Percentiles rank a stretch among this genome's conserved stretches.
Conservation (phyloP, 2,888 invertebrate genomes). For the Keiferia lycopersicella region DNA sequence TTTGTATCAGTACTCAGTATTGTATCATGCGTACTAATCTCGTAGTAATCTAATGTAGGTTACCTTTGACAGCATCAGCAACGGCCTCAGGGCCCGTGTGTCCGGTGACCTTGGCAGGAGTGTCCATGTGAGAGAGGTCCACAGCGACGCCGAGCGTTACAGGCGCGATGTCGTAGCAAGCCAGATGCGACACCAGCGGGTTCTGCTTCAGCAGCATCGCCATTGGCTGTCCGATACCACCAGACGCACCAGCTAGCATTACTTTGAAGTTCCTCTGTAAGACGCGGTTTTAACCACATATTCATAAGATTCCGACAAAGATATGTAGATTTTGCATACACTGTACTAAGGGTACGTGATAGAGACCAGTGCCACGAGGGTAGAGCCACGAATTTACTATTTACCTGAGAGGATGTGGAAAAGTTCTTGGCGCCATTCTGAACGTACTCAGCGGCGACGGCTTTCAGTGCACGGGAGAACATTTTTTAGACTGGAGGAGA, state of each 20-base stretch:
- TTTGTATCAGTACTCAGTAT: constrained; percentile 10
- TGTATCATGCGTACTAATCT: constrained; percentile 3
- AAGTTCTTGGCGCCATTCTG: constrained; percentile 82
- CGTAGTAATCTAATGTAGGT: not conserved
- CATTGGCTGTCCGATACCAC: constrained; percentile 98
- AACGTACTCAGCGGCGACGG: constrained; percentile 66
- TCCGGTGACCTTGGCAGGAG: constrained; percentile 89
- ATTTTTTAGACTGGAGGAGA: no score
- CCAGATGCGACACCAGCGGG: constrained; percentile 90
- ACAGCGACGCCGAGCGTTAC: constrained; percentile 98
- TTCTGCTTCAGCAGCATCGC: constrained; percentile 95
- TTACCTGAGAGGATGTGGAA: constrained; percentile 82
- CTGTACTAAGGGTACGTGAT: no score
- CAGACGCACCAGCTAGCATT: constrained; percentile 97
- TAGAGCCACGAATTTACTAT: constrained; percentile 12
- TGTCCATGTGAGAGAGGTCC: constrained; percentile 98
- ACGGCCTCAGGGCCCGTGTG: constrained; percentile 90
- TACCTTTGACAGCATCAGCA: constrained; percentile 87
- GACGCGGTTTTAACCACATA: constrained; percentile 19
- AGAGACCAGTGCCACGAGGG: constrained; percentile 15
- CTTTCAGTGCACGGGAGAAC: constrained; percentile 84
- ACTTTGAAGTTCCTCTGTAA: constrained; percentile 92
- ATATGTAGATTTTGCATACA: no score
- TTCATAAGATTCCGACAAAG: not conserved
- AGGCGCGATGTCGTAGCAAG: constrained; percentile 92